Conservation (phyloP, 2,888 invertebrate genomes). For the Blomia tropicalis region DNA sequence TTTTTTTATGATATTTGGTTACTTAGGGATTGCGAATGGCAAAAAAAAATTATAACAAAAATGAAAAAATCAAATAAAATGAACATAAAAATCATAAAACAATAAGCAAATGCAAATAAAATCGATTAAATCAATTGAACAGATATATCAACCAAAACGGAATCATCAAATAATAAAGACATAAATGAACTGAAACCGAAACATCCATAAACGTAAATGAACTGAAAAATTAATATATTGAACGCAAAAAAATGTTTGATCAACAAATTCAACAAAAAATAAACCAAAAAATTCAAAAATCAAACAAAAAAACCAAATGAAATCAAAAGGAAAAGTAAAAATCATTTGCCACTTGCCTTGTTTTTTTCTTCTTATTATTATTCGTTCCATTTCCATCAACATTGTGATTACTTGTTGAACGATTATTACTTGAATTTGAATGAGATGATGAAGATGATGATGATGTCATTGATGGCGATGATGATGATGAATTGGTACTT, state of each 20-base stretch:
- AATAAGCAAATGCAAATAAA: neutral
- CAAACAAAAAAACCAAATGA: neutral
- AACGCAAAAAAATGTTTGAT: neutral
- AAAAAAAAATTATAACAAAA: neutral
- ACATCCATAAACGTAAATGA: neutral
- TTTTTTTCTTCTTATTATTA: constrained; percentile 8
- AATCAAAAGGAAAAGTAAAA: neutral
- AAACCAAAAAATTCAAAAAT: neutral
- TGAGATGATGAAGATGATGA: neutral
- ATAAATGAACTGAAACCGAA: neutral
- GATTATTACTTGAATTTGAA: neutral
- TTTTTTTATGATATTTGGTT: too few relatives aligned
- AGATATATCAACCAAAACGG: neutral
- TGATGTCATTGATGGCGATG: neutral
- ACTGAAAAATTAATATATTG: neutral
- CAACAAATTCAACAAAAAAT: neutral
- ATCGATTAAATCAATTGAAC: neutral
- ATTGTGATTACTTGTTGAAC: neutral
- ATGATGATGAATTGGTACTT: neutral
- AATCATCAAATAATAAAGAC: neutral
- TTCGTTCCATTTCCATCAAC: neutral
- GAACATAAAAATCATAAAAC: neutral
- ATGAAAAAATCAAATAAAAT: neutral
- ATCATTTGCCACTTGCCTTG: constrained; percentile 2
- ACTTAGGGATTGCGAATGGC: neutral